Conservation (phyloP, 2,888 invertebrate species). For the Sinopyrophorus schimmeli region DNA sequence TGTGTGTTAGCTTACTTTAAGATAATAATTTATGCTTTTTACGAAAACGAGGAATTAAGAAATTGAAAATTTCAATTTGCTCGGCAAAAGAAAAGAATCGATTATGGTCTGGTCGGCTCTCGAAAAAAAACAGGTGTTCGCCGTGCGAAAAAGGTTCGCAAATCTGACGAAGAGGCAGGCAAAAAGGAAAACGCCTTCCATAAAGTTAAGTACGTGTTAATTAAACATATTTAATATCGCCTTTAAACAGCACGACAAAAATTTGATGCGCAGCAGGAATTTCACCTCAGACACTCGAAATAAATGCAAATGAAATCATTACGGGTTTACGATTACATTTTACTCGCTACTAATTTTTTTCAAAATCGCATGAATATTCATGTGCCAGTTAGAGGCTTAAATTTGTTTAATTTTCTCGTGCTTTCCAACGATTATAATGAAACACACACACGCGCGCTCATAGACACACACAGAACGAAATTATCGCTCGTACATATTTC, state of each 20-base stretch:
- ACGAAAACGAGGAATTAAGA: constrained; percentile 6
- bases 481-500: no score
- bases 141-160: neutral
- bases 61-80: constrained; percentile 10
- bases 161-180: neutral
- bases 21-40: constrained; percentile 9
- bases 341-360: constrained; percentile 7
- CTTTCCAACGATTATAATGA: no score
- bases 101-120: no score
- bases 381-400: no score
- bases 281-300: constrained; percentile 20
- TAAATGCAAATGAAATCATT: constrained; percentile 21
- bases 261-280: constrained; percentile 27
- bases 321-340: constrained; percentile 7
- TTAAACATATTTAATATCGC: constrained; percentile 21
- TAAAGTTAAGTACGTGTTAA: constrained; percentile 24
- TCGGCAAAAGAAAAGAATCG: no score
- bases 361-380: constrained; percentile 16
- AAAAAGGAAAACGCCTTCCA: neutral
- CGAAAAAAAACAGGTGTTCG: no score
- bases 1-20: constrained; percentile 1
- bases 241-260: constrained; percentile 24
- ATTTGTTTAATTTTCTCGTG: no score
- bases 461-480: no score
- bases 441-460: no score